Evolutionary conservation across 2,888 invertebrate genomes (phyloP).

Genomic region (Listrodromus nycthemerus): DNA sequence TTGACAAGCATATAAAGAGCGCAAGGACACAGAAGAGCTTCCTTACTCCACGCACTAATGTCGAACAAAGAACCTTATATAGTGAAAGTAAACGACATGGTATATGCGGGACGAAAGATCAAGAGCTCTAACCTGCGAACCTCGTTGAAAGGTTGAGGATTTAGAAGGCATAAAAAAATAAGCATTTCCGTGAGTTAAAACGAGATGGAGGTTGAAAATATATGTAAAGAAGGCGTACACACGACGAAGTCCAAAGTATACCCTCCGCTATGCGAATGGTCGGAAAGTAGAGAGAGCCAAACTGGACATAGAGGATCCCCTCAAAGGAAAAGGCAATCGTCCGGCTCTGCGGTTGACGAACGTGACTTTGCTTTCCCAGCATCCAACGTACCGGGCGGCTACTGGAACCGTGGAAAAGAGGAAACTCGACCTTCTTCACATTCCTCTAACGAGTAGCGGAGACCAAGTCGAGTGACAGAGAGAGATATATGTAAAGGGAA

Average conservation of each 20-base stretch:
- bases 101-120: slow-evolving; percentile 25
- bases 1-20: slow-evolving; percentile 49
- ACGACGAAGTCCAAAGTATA: slow-evolving; percentile 11
- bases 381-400: slow-evolving; percentile 38
- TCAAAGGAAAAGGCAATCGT: slow-evolving; percentile 78
- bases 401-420: slow-evolving; percentile 47
- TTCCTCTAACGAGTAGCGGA: slow-evolving; percentile 70
- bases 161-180: slow-evolving; percentile 19
- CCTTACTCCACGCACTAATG: neutral
- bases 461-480: slow-evolving; percentile 24
- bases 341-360: slow-evolving; percentile 76
- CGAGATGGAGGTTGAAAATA: slow-evolving; percentile 13
- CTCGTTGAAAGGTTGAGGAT: slow-evolving; percentile 32
- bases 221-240: neutral
- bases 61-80: slow-evolving; percentile 17
- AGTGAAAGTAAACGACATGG: slow-evolving; percentile 26
- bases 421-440: slow-evolving; percentile 68
- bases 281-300: slow-evolving; percentile 55
- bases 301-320: slow-evolving; percentile 59
- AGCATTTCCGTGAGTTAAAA: slow-evolving; percentile 1
- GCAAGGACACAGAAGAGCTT: neutral
- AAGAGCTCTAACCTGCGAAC: slow-evolving; percentile 30
- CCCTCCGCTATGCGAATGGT: neutral
- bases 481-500: slow-evolving; percentile 20
- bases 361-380: slow-evolving; percentile 77